These are phyloP conservation scores for Phasia obesa DNA, from an alignment of 2,888 invertebrate genomes.

Conservation along the genomic window DNA sequence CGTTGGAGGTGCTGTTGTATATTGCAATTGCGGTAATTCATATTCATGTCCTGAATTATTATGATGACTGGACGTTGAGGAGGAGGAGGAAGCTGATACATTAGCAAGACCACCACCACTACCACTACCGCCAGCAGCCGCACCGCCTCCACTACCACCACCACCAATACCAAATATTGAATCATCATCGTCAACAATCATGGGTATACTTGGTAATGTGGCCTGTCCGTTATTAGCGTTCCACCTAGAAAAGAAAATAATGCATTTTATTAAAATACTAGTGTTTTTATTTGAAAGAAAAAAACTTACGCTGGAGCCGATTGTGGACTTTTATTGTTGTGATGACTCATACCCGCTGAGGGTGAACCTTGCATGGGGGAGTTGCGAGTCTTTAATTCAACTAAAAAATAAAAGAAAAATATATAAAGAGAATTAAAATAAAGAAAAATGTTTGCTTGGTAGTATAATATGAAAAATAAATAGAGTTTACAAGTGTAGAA, in stretches of 20 bases:
- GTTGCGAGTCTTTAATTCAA: slow-evolving; percentile 84
- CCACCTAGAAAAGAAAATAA: slow-evolving; percentile 83
- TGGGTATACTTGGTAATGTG: slow-evolving; percentile 88
- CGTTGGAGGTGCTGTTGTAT: slow-evolving; percentile 73
- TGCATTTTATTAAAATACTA: slow-evolving; percentile 52
- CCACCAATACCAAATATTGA: slow-evolving; percentile 75
- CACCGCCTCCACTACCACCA: slow-evolving; percentile 74
- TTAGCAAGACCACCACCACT: slow-evolving; percentile 69
- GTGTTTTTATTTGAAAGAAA: neutral
- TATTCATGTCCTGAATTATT: slow-evolving; percentile 74
- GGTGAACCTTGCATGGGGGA: slow-evolving; percentile 86
- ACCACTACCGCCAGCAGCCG: slow-evolving; percentile 71
- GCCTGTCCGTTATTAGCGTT: slow-evolving; percentile 86
- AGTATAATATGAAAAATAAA: too few relatives aligned
- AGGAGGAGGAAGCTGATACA: slow-evolving; percentile 74
- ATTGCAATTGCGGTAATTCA: slow-evolving; percentile 72
- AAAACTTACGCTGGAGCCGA: slow-evolving; percentile 81
- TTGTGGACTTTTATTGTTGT: slow-evolving; percentile 81
- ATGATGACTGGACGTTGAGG: slow-evolving; percentile 75
- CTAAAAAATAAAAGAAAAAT: slow-evolving; percentile 69
- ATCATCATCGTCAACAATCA: slow-evolving; percentile 88
- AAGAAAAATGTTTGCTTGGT: too few relatives aligned
- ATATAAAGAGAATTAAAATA: too few relatives aligned
- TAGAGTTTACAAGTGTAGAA: too few relatives aligned
- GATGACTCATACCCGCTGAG: slow-evolving; percentile 77